Evolutionary conservation across 2,797 vertebrate genomes (phyloP), one percentile per base, ranked within the genome.

Genomic region (Heterohyrax brucei): DNA sequence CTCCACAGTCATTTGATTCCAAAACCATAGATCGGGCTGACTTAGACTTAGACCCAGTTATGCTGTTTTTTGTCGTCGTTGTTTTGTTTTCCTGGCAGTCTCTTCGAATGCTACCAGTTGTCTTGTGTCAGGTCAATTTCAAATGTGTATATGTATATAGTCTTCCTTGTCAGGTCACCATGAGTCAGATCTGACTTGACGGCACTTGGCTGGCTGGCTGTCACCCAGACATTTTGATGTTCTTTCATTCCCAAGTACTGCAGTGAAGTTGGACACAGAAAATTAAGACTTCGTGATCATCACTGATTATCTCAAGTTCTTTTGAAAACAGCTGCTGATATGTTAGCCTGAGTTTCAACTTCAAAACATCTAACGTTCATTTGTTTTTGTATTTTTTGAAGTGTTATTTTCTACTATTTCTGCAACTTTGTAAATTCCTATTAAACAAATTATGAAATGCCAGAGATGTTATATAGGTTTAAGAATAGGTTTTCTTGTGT

Each of bases 1-100:
- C 33, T 85, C 12, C 39, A 64, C 61, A 13, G 1, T 46, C 22
- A 33, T 79, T 93, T 83, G 22, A 86, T 93, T 94, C 44, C 44
- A 66, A 86, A 95, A 89, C 84, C 72, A 70, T 89, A 78, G 64
- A 64, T 62, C 73, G 80, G 91, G 94, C 85, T 96, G 90, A 94
- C 92, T 79, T 86, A 53, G 48, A 26, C 3, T 88, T 39, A 39
- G 78, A 68, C 91, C 75, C 19, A 88, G 85, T 76, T 75, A 78
- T 64, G 62, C 88, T 96, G 92, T 95, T 93, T 87, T 93, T 90
- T 96, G 92, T 95, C 39, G 39, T 39, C 39, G 39, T 39, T 39
- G 39, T 39, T 39, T 90, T 96, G 92, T 95, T 93, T 87, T 93
- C 75, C 72, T 94, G 64, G 92, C 30, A 39, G 66, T 53, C 39